Evolutionary conservation across 2,888 invertebrate genomes (phyloP).

Genomic region (Drosophila suboccidentalis): DNA sequence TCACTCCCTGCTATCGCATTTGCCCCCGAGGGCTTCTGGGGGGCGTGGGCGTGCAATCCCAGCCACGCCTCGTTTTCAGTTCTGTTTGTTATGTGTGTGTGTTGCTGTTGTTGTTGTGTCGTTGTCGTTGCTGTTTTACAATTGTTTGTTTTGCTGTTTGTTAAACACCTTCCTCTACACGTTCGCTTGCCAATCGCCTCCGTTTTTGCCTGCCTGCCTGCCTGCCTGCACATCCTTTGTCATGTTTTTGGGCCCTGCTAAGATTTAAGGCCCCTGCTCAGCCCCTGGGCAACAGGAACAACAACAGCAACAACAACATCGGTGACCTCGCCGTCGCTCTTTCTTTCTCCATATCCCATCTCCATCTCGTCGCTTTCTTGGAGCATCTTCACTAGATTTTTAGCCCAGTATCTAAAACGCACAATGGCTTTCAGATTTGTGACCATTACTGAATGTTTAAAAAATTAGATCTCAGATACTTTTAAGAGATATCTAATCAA

Average conservation of each 20-base stretch:
- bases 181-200: constrained; percentile 70
- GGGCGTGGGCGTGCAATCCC: constrained; percentile 67
- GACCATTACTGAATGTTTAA: not conserved
- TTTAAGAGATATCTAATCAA: too few species aligned
- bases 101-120: constrained; percentile 41
- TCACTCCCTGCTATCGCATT: constrained; percentile 47
- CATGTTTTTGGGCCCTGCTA: constrained; percentile 72
- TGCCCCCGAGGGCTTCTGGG: constrained; percentile 37
- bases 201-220: constrained; percentile 51
- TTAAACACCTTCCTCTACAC: constrained; percentile 84
- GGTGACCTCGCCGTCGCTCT: constrained; percentile 51
- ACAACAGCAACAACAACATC: not conserved
- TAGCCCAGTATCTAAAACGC: not conserved
- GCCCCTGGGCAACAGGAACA: constrained; percentile 49
- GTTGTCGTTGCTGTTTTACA: constrained; percentile 74
- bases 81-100: constrained; percentile 21
- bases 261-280: constrained; percentile 72
- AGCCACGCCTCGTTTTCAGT: constrained; percentile 70
- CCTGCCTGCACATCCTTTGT: constrained; percentile 75
- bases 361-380: constrained; percentile 40
- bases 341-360: constrained; percentile 40
- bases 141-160: constrained; percentile 85
- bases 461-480: not conserved
- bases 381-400: constrained; percentile 48
- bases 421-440: not conserved